Base-by-base conservation (phyloP, 2,113 vertebrate species). In the Garra rufa region DNA sequence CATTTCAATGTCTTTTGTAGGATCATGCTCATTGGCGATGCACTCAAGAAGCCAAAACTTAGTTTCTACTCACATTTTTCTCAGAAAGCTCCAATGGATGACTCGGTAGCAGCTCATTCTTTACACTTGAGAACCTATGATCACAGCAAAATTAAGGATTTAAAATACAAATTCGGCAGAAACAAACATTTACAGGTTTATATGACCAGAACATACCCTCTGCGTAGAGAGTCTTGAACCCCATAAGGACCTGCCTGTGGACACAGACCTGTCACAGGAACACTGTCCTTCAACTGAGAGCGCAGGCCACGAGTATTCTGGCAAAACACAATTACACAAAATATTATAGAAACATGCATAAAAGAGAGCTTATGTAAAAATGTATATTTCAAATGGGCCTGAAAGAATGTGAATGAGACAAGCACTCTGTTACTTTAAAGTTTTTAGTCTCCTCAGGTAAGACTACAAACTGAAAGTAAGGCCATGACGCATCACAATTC, bases 1-100 rank as follows among this genome's bases (percentile, higher is more conserved):
- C 5, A 28, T 63, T 63, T 63, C 10, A 4, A 63, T 63, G 13
- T 15, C 0, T 63, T 63, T 15, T 63, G 26, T 15, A 63, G 59
- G n/a, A 11, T 24, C 10, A 24, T 11, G 57, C 2, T 13, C 24
- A 26, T 26, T 61, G n/a, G 13, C 59, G 15, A 28, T 63, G 26
- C 8, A 57, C 55, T 57, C 19, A 9, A 57, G 21, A 14, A 26
- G 14, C 26, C 61, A 55, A 50, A 57, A n/a, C 52, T n/a, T 57
- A n/a, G 8, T 9, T n/a, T 57, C 34, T 48, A 95, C 97, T 98
- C 90, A 98, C 98, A 89, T 97, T 98, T 91, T 96, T 99, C 90
- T 99, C 98, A 41, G 95, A 96, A 79, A 98, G 38, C 89, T 99
- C 97, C 94, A 99, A 91, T 5, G 95, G 94, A 89, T 99, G 98